Conservation (phyloP, 2,888 invertebrate species). For the Eumacrocentrus americanus region DNA sequence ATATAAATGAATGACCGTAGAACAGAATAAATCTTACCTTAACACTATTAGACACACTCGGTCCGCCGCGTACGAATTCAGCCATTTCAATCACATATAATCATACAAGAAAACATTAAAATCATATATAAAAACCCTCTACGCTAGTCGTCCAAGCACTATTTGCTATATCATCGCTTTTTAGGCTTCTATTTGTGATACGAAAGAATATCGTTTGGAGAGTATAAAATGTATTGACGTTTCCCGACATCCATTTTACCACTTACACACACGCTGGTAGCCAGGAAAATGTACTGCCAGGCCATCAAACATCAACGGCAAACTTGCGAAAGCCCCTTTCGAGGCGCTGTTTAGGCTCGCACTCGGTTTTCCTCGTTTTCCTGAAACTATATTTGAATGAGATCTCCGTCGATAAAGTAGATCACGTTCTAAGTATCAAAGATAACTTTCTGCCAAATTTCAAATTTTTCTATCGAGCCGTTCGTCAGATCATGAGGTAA, state of each 20-base stretch:
- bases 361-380: too few relatives aligned
- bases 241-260: slow-evolving; percentile 58
- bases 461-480: too few relatives aligned
- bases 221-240: slow-evolving; percentile 58
- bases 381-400: not conserved
- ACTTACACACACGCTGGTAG: slow-evolving; percentile 39
- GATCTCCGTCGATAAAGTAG: not conserved
- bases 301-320: too few relatives aligned
- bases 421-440: not conserved
- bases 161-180: not conserved
- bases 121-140: slow-evolving; percentile 27
- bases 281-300: not conserved
- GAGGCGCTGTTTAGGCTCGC: too few relatives aligned
- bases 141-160: slow-evolving; percentile 18
- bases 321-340: too few relatives aligned
- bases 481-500: too few relatives aligned
- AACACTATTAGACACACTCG: slow-evolving; percentile 61
- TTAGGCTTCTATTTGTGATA: slow-evolving; percentile 31
- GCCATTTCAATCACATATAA: slow-evolving; percentile 55
- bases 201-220: slow-evolving; percentile 44
- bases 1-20: too few relatives aligned
- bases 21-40: slow-evolving; percentile 61
- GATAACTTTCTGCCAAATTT: too few relatives aligned
- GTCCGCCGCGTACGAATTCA: slow-evolving; percentile 64
- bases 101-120: slow-evolving; percentile 39